Evolutionary conservation across 2,113 vertebrate species (phyloP).

Genomic region (Ophiodon elongatus): DNA sequence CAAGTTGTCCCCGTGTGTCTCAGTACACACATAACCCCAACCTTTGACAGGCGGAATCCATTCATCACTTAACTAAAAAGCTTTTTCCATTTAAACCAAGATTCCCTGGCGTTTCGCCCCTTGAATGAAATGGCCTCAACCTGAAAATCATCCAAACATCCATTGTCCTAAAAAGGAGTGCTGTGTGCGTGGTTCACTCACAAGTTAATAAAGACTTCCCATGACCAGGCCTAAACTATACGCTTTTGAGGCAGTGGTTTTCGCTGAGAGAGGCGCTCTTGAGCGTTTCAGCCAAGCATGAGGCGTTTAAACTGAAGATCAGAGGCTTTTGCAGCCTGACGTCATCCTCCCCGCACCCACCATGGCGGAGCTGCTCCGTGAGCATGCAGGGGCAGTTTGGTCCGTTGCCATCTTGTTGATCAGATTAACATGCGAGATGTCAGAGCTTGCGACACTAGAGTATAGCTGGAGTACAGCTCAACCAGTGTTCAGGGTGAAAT

Average conservation of each 20-base stretch:
- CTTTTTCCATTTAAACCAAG: conserved; percentile 62
- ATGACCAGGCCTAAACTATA: conserved; percentile 51
- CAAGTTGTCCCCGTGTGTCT: conserved; percentile 41
- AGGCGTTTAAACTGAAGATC: conserved; percentile 69
- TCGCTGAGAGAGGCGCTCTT: conserved; percentile 61
- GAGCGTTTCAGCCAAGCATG: conserved; percentile 71
- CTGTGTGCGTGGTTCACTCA: conserved; percentile 41
- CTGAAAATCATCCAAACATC: conserved; percentile 67
- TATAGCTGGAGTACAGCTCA: conserved; percentile 8
- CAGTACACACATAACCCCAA: conserved; percentile 21
- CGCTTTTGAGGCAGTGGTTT: conserved; percentile 60
- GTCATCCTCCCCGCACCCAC: conserved; percentile 67
- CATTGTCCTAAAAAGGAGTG: conserved; percentile 76
- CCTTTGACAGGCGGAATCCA: conserved; percentile 48
- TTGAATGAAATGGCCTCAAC: conserved; percentile 65
- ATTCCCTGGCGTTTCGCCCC: conserved; percentile 50
- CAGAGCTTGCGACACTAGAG: conserved; percentile 12
- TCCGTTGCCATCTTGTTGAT: conserved; percentile 62
- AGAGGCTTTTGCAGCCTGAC: conserved; percentile 64
- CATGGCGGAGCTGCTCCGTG: conserved; percentile 34
- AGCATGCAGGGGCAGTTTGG: conserved; percentile 41
- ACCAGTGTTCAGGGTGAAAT: conserved; percentile 19
- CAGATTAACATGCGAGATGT: conserved; percentile 63
- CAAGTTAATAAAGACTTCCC: conserved; percentile 75
- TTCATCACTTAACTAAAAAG: conserved; percentile 64